A percentile compares a stretch with the other conserved stretches of the same genome.
Evolutionary conservation across 2,797 vertebrate species (phyloP).

Genomic region (Pitangus sulphuratus): DNA sequence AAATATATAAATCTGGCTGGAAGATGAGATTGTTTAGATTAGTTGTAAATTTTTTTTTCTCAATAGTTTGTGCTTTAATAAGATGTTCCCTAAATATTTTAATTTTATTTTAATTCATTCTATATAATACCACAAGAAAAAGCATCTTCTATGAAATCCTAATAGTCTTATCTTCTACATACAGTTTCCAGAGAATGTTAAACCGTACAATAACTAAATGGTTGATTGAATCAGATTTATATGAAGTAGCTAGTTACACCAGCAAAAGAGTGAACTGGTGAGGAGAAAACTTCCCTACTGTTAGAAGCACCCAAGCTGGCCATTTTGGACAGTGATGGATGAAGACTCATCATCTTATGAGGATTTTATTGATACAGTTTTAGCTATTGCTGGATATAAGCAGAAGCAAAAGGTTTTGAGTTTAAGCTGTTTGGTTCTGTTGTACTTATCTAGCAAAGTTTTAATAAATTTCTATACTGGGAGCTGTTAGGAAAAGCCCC

Average conservation of each 20-base stretch:
- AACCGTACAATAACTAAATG: background rate
- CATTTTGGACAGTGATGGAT: background rate
- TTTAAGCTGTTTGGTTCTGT: background rate
- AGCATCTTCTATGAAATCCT: background rate
- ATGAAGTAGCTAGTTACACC: background rate
- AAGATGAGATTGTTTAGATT: background rate
- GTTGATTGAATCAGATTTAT: background rate
- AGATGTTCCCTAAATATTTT: background rate
- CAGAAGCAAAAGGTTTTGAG: background rate
- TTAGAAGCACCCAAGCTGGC: background rate
- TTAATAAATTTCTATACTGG: background rate
- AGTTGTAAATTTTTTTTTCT: background rate
- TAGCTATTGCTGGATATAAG: background rate
- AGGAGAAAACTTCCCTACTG: background rate
- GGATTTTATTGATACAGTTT: background rate
- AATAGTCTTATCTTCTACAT: background rate
- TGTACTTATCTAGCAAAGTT: background rate
- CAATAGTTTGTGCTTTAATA: background rate
- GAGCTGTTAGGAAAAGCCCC: background rate
- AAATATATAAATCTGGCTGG: background rate
- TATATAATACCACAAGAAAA: background rate
- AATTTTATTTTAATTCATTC: background rate
- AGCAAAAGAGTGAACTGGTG: background rate
- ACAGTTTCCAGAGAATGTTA: background rate
- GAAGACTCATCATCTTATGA: background rate